Conservation (phyloP, 2,888 invertebrate species). For the Melanargia galathea region DNA sequence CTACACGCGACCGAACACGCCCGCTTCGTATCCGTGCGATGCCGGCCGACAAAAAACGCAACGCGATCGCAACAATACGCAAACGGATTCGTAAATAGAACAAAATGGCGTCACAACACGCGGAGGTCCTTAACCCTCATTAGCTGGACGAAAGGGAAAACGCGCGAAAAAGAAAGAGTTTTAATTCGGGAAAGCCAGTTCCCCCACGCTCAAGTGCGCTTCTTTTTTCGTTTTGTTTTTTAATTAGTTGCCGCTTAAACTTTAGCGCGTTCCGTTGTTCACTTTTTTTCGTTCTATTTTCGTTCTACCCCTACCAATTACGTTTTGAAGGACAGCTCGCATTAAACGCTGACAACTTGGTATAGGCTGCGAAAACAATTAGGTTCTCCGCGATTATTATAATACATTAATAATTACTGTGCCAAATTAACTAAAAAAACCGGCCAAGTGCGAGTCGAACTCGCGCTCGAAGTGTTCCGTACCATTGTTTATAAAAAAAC, state of each 20-base stretch:
- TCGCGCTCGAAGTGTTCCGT: too few species aligned
- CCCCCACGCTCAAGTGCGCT: conserved; percentile 59
- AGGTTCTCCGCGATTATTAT: conserved; percentile 27
- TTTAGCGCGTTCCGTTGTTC: conserved; percentile 64
- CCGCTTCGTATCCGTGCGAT: neutral
- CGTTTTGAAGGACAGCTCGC: conserved; percentile 47
- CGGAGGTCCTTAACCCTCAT: conserved; percentile 70
- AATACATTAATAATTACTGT: conserved; percentile 19
- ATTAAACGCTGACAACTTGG: conserved; percentile 46
- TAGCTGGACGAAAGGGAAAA: conserved; percentile 72
- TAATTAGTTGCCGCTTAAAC: conserved; percentile 76
- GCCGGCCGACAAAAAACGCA: conserved; percentile 23
- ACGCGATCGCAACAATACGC: conserved; percentile 36
- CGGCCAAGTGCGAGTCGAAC: too few species aligned
- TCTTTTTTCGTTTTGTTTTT: conserved; percentile 70
- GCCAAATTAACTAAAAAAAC: too few species aligned
- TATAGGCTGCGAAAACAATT: conserved; percentile 42
- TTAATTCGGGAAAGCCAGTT: conserved; percentile 69
- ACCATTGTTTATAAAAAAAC: too few species aligned
- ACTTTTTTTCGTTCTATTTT: conserved; percentile 55
- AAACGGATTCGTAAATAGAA: conserved; percentile 49
- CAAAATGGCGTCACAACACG: conserved; percentile 55
- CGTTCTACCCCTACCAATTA: conserved; percentile 49
- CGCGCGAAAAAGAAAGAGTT: conserved; percentile 67
- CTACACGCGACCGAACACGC: neutral